Percentiles rank a stretch among this genome's conserved stretches.
Conservation (phyloP, 2,113 vertebrate genomes). For the Ophthalmolycus amberensis region DNA sequence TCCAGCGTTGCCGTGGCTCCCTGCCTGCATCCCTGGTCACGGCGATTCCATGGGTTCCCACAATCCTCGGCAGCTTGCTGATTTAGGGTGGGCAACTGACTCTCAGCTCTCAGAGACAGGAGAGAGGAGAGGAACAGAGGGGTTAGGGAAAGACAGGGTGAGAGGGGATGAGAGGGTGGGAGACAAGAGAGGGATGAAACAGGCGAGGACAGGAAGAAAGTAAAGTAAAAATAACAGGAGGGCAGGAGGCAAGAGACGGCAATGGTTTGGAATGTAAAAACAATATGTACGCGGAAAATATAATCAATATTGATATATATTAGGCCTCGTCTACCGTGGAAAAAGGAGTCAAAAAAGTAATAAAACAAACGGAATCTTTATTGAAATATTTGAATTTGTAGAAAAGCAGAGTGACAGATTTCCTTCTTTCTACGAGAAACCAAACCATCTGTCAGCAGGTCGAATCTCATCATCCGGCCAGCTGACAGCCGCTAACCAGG, state of each 20-base stretch:
- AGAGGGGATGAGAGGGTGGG: conserved; percentile 59
- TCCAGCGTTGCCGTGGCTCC: conserved; percentile 86
- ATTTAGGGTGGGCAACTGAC: conserved; percentile 84
- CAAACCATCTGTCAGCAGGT: conserved; percentile 62
- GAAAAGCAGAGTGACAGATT: conserved; percentile 41
- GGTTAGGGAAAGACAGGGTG: conserved; percentile 64
- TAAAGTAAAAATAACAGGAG: conserved; percentile 57
- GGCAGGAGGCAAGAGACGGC: conserved; percentile 21
- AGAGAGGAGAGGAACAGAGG: conserved; percentile 69
- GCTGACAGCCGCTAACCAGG: conserved; percentile 54
- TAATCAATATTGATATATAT: not conserved
- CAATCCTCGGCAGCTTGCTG: conserved; percentile 85
- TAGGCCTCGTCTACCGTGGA: not conserved
- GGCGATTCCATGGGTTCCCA: conserved; percentile 86
- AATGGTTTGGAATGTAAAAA: conserved; percentile 16
- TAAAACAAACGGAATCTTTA: conserved; percentile 50
- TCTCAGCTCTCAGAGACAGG: conserved; percentile 79
- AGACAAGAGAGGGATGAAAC: conserved; percentile 53
- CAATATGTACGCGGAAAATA: not conserved
- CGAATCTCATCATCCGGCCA: conserved; percentile 59
- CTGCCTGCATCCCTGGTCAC: conserved; percentile 88
- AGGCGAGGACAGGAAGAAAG: conserved; percentile 44
- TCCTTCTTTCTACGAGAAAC: conserved; percentile 29
- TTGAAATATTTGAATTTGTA: conserved; percentile 60
- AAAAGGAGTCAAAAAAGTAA: conserved; percentile 4